These are phyloP conservation scores for Euwallacea fornicatus DNA, from an alignment of 1,140 invertebrate species.

Conservation along the genomic window DNA sequence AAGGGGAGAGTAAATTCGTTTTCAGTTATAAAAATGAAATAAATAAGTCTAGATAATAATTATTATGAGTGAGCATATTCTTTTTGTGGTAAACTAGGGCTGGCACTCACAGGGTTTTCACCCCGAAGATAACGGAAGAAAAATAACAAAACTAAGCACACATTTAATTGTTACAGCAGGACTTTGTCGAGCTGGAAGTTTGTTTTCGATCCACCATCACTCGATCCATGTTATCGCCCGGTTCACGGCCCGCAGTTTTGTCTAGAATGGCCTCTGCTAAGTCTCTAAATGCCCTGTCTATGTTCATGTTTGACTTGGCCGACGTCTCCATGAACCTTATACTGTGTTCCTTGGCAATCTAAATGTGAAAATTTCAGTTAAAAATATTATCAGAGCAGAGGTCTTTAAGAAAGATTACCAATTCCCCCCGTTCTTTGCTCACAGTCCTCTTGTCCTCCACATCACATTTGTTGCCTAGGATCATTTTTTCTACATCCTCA, in stretches of 20 bases:
- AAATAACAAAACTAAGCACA: conserved; percentile 1
- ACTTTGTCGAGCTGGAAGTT: conserved; percentile 53
- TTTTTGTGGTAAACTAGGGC: neutral
- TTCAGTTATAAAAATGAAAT: neutral
- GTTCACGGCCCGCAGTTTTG: conserved; percentile 73
- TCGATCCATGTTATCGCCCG: conserved; percentile 67
- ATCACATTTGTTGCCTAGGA: conserved; percentile 99
- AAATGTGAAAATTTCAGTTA: conserved; percentile 23
- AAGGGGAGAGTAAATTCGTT: neutral
- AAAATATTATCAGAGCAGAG: neutral
- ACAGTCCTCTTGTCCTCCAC: conserved; percentile 97
- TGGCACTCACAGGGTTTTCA: too few species aligned
- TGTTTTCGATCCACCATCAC: conserved; percentile 66
- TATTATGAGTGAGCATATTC: neutral
- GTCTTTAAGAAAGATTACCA: conserved; percentile 61
- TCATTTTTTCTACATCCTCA: conserved; percentile 99
- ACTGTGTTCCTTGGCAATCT: conserved; percentile 97
- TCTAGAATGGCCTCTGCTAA: conserved; percentile 94
- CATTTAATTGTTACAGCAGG: conserved; percentile 47
- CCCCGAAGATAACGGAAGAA: neutral
- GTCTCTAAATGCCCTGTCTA: conserved; percentile 96
- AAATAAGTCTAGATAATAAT: neutral
- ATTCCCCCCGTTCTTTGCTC: conserved; percentile 84
- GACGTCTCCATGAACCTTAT: conserved; percentile 99
- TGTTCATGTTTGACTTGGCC: conserved; percentile 97